phyloP scores from a whole-genome alignment of 2,797 vertebrate species.

The Morelia viridis region DNA sequence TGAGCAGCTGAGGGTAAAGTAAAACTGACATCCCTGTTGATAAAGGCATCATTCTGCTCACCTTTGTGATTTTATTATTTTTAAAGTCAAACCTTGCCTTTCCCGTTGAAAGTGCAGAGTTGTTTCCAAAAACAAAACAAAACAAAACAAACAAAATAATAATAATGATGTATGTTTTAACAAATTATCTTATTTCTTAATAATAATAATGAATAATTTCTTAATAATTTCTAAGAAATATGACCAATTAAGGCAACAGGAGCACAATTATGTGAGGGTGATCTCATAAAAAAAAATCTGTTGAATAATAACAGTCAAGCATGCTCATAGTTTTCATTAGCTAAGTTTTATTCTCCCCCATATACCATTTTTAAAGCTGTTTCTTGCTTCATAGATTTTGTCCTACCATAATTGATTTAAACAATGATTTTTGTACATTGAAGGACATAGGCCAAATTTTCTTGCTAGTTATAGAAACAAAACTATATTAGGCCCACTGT shows the following conservation, averaged over 20 bases:
- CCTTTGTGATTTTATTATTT: not conserved
- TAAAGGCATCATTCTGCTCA: fast-evolving
- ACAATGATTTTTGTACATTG: not conserved
- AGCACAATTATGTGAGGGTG: constrained; percentile 31
- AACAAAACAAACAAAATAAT: not conserved
- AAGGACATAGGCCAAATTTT: constrained; percentile 16
- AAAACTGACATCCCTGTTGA: too few species aligned
- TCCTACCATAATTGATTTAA: constrained; percentile 54
- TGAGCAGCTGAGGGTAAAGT: too few species aligned
- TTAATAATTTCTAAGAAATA: constrained; percentile 11
- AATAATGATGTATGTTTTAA: not conserved
- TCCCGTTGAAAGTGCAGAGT: not conserved
- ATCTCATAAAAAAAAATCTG: constrained; percentile 50
- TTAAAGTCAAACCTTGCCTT: fast-evolving
- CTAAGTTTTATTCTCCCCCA: constrained; percentile 53
- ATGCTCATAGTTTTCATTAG: constrained; percentile 53
- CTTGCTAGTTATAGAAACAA: not conserved
- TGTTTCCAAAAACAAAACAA: constrained; percentile 3
- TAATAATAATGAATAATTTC: not conserved
- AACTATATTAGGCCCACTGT: fast-evolving
- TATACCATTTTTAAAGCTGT: constrained; percentile 47
- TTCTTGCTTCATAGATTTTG: constrained; percentile 43
- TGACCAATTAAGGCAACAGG: constrained; percentile 41
- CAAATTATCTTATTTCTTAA: not conserved
- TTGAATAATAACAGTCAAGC: constrained; percentile 56